These are phyloP conservation scores for Nannoperca australis DNA, from an alignment of 2,797 vertebrate genomes.

Conservation along the genomic window DNA sequence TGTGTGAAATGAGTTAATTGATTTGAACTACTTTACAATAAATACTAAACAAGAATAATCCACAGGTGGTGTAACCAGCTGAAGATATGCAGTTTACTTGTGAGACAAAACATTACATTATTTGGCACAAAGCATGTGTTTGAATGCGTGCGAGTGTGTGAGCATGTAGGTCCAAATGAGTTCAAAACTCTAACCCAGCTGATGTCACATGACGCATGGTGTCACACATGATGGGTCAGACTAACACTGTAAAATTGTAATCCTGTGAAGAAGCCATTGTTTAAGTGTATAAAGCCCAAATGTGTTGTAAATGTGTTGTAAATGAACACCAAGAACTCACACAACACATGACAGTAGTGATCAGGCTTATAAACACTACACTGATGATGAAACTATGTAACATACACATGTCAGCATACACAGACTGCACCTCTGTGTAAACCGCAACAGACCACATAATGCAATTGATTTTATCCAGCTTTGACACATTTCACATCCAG, in stretches of 20 bases:
- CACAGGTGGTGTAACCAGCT: neutral
- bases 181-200: neutral
- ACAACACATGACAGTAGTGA: conserved; percentile 28
- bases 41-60: conserved; percentile 20
- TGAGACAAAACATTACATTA: neutral
- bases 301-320: neutral
- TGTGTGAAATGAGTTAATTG: conserved; percentile 16
- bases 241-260: conserved; percentile 29
- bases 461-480: neutral
- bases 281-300: conserved; percentile 2
- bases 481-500: neutral
- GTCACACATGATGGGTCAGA: conserved; percentile 32
- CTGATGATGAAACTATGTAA: conserved; percentile 12
- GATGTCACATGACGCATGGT: conserved; percentile 38
- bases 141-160: neutral
- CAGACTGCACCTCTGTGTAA: conserved; percentile 5
- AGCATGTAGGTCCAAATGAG: neutral
- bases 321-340: conserved; percentile 12
- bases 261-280: conserved; percentile 35
- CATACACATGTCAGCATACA: neutral
- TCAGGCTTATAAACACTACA: conserved; percentile 12
- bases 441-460: neutral
- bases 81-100: neutral
- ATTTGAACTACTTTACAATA: conserved; percentile 34
- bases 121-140: neutral